Conservation (phyloP, 92 coral and sea anemone species). For the Scolanthus callimorphus region DNA sequence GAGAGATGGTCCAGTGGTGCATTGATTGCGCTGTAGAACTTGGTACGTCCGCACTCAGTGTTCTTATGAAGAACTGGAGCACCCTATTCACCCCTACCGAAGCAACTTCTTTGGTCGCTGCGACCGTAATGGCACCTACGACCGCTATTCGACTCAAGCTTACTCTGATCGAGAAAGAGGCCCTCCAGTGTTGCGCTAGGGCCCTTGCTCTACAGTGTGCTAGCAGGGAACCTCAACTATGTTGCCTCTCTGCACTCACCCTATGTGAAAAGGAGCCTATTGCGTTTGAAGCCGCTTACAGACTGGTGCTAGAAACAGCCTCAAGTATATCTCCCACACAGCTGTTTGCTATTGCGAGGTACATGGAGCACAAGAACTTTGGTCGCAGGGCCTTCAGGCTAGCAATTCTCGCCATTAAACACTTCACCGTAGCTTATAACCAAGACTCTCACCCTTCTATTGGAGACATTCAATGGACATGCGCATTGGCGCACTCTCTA, state of each 20-base stretch:
- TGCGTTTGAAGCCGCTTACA: conserved; percentile 92
- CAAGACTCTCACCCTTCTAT: conserved; percentile 95
- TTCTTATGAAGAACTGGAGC: conserved; percentile 95
- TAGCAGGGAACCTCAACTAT: conserved; percentile 89
- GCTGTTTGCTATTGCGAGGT: conserved; percentile 94
- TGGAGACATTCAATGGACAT: conserved; percentile 98
- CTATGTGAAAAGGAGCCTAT: conserved; percentile 89
- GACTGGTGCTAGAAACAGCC: conserved; percentile 84
- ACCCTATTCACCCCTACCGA: conserved; percentile 90
- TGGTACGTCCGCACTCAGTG: conserved; percentile 88
- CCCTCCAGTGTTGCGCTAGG: conserved; percentile 86
- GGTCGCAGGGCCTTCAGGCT: conserved; percentile 82
- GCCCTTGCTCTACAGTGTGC: conserved; percentile 96
- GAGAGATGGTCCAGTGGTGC: conserved; percentile 93
- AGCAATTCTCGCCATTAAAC: conserved; percentile 92
- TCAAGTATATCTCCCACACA: conserved; percentile 80
- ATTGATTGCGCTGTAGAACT: conserved; percentile 89
- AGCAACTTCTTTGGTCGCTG: conserved; percentile 83
- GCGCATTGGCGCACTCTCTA: conserved; percentile 91
- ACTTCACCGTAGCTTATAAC: conserved; percentile 85
- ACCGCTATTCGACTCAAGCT: conserved; percentile 77
- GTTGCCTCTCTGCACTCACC: conserved; percentile 86
- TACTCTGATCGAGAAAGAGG: conserved; percentile 70
- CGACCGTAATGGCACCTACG: conserved; percentile 87
- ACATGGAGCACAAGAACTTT: conserved; percentile 89